A percentile compares a stretch with the other conserved stretches of the same genome.
Conservation (phyloP, 2,113 vertebrate genomes). For the Gavia stellata region DNA sequence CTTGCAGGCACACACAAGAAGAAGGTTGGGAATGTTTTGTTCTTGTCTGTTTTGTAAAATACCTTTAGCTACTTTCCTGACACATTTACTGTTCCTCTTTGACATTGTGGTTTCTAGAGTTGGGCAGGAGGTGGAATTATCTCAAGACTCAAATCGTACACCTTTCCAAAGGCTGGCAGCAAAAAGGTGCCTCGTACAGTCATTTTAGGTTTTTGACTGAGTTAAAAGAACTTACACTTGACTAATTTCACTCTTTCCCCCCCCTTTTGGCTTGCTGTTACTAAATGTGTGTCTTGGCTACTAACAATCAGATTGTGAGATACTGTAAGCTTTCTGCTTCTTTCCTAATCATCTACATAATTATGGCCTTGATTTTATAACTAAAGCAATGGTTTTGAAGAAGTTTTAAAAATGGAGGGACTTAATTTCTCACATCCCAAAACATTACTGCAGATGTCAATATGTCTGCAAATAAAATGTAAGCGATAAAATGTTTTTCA, state of each 20-base stretch:
- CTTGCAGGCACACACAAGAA: neutral
- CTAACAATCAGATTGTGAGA: slow-evolving; percentile 25
- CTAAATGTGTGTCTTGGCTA: slow-evolving; percentile 35
- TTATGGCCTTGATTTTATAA: neutral
- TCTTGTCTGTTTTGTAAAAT: neutral
- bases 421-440: neutral
- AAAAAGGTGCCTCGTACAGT: slow-evolving; percentile 83
- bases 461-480: neutral
- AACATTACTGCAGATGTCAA: neutral
- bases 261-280: neutral
- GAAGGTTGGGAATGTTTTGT: neutral
- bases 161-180: slow-evolving; percentile 81
- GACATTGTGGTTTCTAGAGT: slow-evolving; percentile 85
- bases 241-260: neutral
- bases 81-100: slow-evolving; percentile 74
- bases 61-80: slow-evolving; percentile 32
- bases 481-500: neutral
- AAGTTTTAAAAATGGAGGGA: neutral
- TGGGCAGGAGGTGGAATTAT: slow-evolving; percentile 81
- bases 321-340: neutral
- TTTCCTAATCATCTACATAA: neutral
- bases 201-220: slow-evolving; percentile 32
- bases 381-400: neutral
- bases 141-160: slow-evolving; percentile 85
- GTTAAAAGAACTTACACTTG: slow-evolving; percentile 50